A percentile compares a stretch with the other conserved stretches of the same genome.
phyloP scores from a whole-genome alignment of 2,797 vertebrate genomes.

The Phrynocephalus forsythii region DNA sequence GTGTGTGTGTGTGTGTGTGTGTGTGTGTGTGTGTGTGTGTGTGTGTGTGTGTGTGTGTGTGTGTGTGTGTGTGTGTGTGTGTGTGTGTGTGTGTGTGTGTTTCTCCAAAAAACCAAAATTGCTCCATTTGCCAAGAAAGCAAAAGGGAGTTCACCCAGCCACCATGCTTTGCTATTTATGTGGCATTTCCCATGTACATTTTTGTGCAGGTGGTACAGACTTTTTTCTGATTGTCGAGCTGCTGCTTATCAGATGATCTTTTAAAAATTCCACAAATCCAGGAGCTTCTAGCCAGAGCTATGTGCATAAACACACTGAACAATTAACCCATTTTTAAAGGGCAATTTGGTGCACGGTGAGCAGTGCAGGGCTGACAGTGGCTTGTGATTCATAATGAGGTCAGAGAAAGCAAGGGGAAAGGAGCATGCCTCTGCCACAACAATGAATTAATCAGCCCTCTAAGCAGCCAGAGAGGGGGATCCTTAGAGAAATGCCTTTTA shows the following conservation, averaged over 20 bases:
- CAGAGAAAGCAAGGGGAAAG: slow-evolving; percentile 47
- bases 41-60: too few species aligned
- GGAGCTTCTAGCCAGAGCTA: slow-evolving; percentile 15
- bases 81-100: not conserved
- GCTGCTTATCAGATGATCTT: not conserved
- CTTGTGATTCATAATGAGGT: slow-evolving; percentile 43
- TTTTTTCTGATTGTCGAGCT: not conserved
- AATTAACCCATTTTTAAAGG: slow-evolving; percentile 22
- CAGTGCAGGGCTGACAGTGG: not conserved
- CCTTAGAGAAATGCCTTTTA: slow-evolving; percentile 60
- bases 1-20: too few species aligned
- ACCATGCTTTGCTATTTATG: slow-evolving; percentile 29
- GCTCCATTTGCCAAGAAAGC: not conserved
- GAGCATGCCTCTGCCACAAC: slow-evolving; percentile 28
- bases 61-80: not conserved
- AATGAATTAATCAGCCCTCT: slow-evolving; percentile 55
- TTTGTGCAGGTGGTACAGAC: not conserved
- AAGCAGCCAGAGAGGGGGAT: slow-evolving; percentile 51
- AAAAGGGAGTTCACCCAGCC: not conserved
- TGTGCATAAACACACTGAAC: not conserved
- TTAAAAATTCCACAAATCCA: slow-evolving; percentile 29
- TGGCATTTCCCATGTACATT: slow-evolving; percentile 7
- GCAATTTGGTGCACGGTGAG: not conserved
- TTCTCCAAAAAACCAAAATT: not conserved
- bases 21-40: too few species aligned